Evolutionary conservation across 2,113 vertebrate species (phyloP), one percentile per base, ranked within the genome.

Genomic region (Poeciliopsis prolifica): DNA sequence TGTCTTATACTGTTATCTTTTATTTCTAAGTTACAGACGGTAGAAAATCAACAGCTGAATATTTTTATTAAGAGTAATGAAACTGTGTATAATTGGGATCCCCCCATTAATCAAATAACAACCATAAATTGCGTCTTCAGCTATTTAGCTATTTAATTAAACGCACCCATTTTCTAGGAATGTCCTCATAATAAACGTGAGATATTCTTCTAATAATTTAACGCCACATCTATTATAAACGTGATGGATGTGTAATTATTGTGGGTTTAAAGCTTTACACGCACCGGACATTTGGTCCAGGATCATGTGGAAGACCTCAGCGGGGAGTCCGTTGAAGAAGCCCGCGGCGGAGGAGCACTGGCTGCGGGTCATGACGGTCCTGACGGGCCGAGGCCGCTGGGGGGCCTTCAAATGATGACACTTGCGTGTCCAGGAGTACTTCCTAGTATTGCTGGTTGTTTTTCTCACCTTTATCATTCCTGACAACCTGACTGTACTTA

Each of bases 271-370:
- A 3, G 51, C 24, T 22, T 10, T n/a, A 10, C n/a, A 68, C 74
- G 58, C 61, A 92, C 90, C 75, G 1, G 89, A 79, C 15, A 94
- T 68, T 12, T 74, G 71, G 1, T 85, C 92, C 84, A 97, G 66
- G 33, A 97, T 89, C 88, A 96, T 90, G n/a, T 96, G 89, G 17
- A 97, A 94, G 77, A 98, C 91, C 91, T 98, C 97, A 1, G 95
- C 1, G 0, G 97, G 97, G 0, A 98, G 91, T 0, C 31, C 51
- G 82, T 91, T 89, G 72, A 97, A 96, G 76, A 91, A 93, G 51
- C 94, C 87, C 44, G 92, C 86, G 54, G 33, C 8, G 33, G 9
- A 5, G 67, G 1, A 0, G 1, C 26, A 3, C 7, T 78, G 92
- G 83, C 88, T 80, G 10, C 93, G 87, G 28, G 84, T 85, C 72